Evolutionary conservation across 2,888 invertebrate species (phyloP), one percentile per base, ranked within the genome.

Genomic region (Thera britannica): DNA sequence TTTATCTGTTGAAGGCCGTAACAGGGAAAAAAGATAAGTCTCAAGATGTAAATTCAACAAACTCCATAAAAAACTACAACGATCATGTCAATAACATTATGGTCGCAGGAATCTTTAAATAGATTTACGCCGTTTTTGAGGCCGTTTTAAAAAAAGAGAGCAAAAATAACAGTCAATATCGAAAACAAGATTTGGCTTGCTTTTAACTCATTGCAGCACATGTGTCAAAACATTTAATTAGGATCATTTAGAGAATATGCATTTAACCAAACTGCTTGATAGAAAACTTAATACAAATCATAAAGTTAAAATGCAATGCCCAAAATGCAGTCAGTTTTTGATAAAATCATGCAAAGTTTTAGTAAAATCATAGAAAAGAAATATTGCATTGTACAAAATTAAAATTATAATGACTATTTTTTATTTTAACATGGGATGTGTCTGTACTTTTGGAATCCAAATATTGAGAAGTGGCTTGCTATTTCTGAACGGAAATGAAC

Each of bases 1-100:
- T 83, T 85, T 81, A 77, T 85, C 78, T 86, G 84, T 84, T 89
- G 89, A 90, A 90, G 90, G 90, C 89, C 89, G 85, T 87, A 77
- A 72, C 59, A 73, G 73, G 74, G 56, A 71, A 69, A 58, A 67
- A 49, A 68, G 46, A 49, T 48, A 66, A 67, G 67, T 69, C 62
- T 66, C 60, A 62, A 65, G 36, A 34, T 54, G 58, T 62, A 69
- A 65, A 65, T 48, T 61, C 38, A 49, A 59, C 44, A 62, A 62
- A 62, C 11, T 61, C 44, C 58, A 65, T 69, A 51, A 70, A 57
- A 58, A 69, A 54, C 52, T 56, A 49, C 54, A 69, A 54, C 44
- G 36, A 49, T 7, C 54, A 49, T 46, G 52, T 57, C 5, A n/a
- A 62, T 46, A 60, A 54, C 44, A 52, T 63, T 61, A 54, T 65